Evolutionary conservation across 2,113 vertebrate genomes (phyloP).

Genomic region (Nansenia antarctica): DNA sequence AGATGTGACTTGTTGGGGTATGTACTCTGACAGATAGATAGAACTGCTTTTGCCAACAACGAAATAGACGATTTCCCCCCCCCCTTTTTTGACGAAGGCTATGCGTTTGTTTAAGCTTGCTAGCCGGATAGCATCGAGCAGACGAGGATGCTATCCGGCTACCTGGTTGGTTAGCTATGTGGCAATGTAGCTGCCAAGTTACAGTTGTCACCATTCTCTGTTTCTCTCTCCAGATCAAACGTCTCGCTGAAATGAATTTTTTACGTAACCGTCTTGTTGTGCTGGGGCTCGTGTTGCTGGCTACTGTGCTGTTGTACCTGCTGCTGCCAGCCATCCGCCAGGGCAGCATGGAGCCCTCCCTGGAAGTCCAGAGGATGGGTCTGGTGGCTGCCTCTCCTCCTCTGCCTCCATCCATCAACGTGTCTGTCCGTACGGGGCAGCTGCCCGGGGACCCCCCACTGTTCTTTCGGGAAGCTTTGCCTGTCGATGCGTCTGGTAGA

Average conservation of each 20-base stretch:
- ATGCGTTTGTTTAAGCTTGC: not conserved
- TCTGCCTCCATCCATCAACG: constrained; percentile 55
- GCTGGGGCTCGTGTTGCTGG: constrained; percentile 80
- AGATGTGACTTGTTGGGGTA: no score
- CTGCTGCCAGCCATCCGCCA: constrained; percentile 79
- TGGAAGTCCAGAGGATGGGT: constrained; percentile 64
- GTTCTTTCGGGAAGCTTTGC: constrained; percentile 87
- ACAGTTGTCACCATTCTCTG: not conserved
- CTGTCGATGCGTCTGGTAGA: constrained; percentile 61
- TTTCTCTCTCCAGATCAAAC: constrained; percentile 32
- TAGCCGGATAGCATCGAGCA: not conserved
- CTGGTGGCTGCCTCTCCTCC: constrained; percentile 48
- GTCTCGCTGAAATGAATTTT: constrained; percentile 67
- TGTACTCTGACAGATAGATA: no score
- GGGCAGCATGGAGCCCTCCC: constrained; percentile 70
- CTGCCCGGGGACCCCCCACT: constrained; percentile 77
- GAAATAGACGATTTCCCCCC: no score
- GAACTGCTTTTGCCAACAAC: no score
- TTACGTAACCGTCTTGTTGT: constrained; percentile 78
- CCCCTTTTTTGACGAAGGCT: no score
- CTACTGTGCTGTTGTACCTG: constrained; percentile 83
- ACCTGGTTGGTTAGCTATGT: not conserved
- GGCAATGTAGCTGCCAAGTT: not conserved
- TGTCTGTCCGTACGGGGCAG: constrained; percentile 76
- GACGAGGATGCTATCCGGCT: not conserved